A percentile compares a stretch with the other conserved stretches of the same genome.
Conservation (phyloP, 2,797 vertebrate species). For the Hippocampus kuda region DNA sequence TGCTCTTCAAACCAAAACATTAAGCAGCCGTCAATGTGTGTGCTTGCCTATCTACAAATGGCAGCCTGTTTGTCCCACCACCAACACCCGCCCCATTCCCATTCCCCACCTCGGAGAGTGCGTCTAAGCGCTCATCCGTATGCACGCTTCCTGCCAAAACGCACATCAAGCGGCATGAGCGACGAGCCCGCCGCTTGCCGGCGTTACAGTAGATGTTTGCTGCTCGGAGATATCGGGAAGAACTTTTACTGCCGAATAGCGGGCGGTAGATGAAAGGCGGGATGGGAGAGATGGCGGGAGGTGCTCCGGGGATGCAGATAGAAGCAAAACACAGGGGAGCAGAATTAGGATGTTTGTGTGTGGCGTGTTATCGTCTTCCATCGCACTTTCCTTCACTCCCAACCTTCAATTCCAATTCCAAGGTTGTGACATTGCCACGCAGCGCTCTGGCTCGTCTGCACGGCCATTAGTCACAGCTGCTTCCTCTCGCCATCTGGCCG, state of each 20-base stretch:
- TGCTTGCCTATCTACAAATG: constrained; percentile 62
- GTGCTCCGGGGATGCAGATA: constrained; percentile 4
- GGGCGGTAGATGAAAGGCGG: constrained; percentile 27
- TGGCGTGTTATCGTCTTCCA: constrained; percentile 11
- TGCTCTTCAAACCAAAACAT: not conserved
- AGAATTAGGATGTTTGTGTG: not conserved
- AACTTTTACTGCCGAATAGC: constrained; percentile 32
- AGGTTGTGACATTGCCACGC: constrained; percentile 26
- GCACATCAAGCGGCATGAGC: constrained; percentile 50
- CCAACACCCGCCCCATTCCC: constrained; percentile 26
- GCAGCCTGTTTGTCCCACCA: constrained; percentile 63
- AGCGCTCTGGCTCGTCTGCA: constrained; percentile 21
- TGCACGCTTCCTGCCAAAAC: constrained; percentile 58
- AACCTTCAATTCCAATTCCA: constrained; percentile 26
- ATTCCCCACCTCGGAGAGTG: not conserved
- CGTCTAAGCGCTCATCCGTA: constrained; percentile 58
- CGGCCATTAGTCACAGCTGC: constrained; percentile 48
- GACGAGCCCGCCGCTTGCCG: constrained; percentile 44
- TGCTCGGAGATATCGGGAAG: constrained; percentile 41
- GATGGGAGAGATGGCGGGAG: not conserved
- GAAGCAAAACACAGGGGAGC: not conserved
- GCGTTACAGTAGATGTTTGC: constrained; percentile 27
- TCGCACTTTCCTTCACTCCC: constrained; percentile 22
- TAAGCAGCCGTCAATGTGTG: constrained; percentile 48
- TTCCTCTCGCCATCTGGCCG: constrained; percentile 55